Evolutionary conservation across 2,113 vertebrate genomes (phyloP).

Genomic region (Gorsachius goisagi): DNA sequence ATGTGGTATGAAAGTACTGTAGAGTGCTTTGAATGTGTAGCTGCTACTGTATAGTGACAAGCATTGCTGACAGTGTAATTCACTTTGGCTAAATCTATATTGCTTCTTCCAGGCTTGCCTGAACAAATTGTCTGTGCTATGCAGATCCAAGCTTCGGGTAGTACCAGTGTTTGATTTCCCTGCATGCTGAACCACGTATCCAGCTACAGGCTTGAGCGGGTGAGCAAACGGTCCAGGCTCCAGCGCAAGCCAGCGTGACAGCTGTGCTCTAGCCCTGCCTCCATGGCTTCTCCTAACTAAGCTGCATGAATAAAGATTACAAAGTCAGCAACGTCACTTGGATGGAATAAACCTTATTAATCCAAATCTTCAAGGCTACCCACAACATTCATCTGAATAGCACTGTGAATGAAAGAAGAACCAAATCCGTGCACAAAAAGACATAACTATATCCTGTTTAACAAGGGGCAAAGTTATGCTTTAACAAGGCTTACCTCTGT

Average conservation of each 20-base stretch:
- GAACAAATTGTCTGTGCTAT: not conserved
- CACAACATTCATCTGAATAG: not conserved
- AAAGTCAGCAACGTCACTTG: not conserved
- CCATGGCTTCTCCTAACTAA: not conserved
- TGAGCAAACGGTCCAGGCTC: accelerated
- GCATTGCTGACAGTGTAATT: not conserved
- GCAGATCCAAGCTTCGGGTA: not conserved
- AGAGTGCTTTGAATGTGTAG: not conserved
- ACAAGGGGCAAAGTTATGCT: not conserved
- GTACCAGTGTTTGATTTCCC: not conserved
- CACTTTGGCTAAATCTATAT: not conserved
- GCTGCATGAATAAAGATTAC: not conserved
- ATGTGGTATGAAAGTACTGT: not conserved
- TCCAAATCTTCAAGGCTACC: constrained; percentile 34
- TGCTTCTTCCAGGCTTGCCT: not conserved
- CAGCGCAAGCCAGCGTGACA: not conserved
- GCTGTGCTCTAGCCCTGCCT: not conserved
- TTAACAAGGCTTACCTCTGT: not conserved
- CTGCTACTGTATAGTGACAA: not conserved
- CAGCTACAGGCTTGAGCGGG: not conserved
- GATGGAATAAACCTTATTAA: constrained; percentile 25
- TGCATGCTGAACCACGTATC: not conserved
- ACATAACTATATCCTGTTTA: not conserved
- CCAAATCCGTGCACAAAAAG: not conserved
- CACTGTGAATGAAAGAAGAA: not conserved